Percentiles rank a stretch among this genome's conserved stretches.
Conservation (phyloP, 2,888 invertebrate genomes). For the Pemphredon lugubris region DNA sequence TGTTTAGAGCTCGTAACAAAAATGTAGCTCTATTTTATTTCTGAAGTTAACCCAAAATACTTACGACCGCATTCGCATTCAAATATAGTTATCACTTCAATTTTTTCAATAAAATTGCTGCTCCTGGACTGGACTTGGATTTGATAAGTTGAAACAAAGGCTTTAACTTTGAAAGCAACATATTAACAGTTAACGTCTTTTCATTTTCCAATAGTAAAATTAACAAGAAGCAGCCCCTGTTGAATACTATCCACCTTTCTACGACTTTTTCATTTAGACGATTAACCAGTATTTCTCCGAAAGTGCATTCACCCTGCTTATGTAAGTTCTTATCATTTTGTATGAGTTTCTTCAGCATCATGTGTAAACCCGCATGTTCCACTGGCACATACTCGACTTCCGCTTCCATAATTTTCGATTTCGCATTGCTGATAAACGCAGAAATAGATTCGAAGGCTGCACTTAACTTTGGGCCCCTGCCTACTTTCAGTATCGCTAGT, state of each 20-base stretch:
- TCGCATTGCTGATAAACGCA: constrained; percentile 80
- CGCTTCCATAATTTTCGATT: constrained; percentile 83
- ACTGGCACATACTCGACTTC: constrained; percentile 81
- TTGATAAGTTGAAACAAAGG: constrained; percentile 81
- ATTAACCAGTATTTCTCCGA: constrained; percentile 84
- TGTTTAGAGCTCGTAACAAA: no score
- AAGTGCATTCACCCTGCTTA: constrained; percentile 78
- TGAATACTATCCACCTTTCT: constrained; percentile 86
- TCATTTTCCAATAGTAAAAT: constrained; percentile 86
- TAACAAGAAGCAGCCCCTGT: constrained; percentile 90
- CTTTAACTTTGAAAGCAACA: constrained; percentile 82
- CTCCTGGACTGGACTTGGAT: constrained; percentile 84
- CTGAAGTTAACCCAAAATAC: no score
- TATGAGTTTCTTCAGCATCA: constrained; percentile 89
- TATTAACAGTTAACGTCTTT: constrained; percentile 79
- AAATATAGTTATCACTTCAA: no score
- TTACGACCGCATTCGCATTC: no score
- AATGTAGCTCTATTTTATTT: no score
- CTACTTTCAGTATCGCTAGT: constrained; percentile 87
- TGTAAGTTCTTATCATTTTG: constrained; percentile 83
- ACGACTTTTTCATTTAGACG: constrained; percentile 83
- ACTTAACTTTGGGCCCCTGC: constrained; percentile 81
- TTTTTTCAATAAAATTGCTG: constrained; percentile 85
- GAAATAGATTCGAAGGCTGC: constrained; percentile 81
- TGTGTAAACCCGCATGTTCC: constrained; percentile 89